Evolutionary conservation across 2,888 invertebrate species (phyloP).

Genomic region (Dastarcus helophoroides): DNA sequence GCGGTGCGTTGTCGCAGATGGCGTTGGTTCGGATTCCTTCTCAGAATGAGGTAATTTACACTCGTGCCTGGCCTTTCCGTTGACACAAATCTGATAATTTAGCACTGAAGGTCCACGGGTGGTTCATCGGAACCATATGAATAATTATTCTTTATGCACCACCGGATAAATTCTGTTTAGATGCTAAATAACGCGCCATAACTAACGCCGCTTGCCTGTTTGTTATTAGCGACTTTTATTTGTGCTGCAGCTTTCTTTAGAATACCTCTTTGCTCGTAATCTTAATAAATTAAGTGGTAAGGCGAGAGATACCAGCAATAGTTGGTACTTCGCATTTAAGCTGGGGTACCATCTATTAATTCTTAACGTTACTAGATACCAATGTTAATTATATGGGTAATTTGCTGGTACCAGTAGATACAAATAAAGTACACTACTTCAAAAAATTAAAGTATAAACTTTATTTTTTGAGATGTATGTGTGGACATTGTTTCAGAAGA

Average conservation of each 20-base stretch:
- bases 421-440: too few relatives aligned
- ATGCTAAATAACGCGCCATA: slow-evolving; percentile 11
- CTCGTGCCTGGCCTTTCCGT: slow-evolving; percentile 14
- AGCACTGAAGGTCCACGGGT: slow-evolving; percentile 14
- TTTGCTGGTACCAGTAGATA: too few relatives aligned
- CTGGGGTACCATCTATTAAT: too few relatives aligned
- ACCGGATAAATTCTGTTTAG: slow-evolving; percentile 9
- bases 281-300: slow-evolving; percentile 12
- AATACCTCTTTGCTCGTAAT: slow-evolving; percentile 8
- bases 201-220: slow-evolving; percentile 7
- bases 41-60: slow-evolving; percentile 24
- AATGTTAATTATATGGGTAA: too few relatives aligned
- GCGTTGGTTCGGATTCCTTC: slow-evolving; percentile 13
- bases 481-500: too few relatives aligned
- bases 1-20: too few relatives aligned
- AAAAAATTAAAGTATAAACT: too few relatives aligned
- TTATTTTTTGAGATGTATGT: too few relatives aligned
- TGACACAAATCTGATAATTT: slow-evolving; percentile 30
- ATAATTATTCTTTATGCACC: slow-evolving; percentile 12
- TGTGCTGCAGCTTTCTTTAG: slow-evolving; percentile 6
- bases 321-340: too few relatives aligned
- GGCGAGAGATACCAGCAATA: too few relatives aligned
- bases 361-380: too few relatives aligned
- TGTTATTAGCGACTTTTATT: slow-evolving; percentile 7
- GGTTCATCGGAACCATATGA: slow-evolving; percentile 13